Evolutionary conservation across 2,888 invertebrate species (phyloP).

Genomic region (Pelosia muscerda): DNA sequence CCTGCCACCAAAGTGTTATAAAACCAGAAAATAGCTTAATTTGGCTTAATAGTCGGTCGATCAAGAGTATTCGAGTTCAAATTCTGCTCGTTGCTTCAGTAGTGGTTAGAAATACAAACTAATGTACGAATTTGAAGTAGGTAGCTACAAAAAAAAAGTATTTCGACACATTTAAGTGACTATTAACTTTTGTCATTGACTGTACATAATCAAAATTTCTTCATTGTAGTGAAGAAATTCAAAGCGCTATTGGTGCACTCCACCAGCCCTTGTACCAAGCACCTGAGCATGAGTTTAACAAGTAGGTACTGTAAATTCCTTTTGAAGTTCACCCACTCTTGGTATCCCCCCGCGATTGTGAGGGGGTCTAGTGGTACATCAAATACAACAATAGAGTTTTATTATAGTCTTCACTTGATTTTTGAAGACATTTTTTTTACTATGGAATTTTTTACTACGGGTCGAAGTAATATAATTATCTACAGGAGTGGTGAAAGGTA

Average conservation of each 20-base stretch:
- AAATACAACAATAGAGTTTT: not conserved
- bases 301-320: slow-evolving; percentile 22
- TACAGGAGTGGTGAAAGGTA: too few species aligned
- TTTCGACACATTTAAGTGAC: too few species aligned
- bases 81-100: too few species aligned
- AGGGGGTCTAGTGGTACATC: slow-evolving; percentile 4
- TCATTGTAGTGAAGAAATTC: not conserved
- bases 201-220: not conserved
- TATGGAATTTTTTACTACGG: not conserved
- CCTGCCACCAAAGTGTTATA: too few species aligned
- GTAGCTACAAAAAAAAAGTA: too few species aligned
- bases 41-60: too few species aligned
- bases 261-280: slow-evolving; percentile 14
- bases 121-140: too few species aligned
- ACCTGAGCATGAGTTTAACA: slow-evolving; percentile 18
- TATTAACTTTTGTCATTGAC: not conserved
- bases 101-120: too few species aligned
- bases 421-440: not conserved
- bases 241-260: slow-evolving; percentile 7
- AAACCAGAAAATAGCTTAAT: too few species aligned
- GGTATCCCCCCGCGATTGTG: slow-evolving; percentile 6
- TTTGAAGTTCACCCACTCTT: slow-evolving; percentile 15
- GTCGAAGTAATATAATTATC: not conserved
- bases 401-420: not conserved
- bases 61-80: too few species aligned